phyloP scores from a whole-genome alignment of 1,140 invertebrate genomes.

The Hypothenemus hampei region DNA sequence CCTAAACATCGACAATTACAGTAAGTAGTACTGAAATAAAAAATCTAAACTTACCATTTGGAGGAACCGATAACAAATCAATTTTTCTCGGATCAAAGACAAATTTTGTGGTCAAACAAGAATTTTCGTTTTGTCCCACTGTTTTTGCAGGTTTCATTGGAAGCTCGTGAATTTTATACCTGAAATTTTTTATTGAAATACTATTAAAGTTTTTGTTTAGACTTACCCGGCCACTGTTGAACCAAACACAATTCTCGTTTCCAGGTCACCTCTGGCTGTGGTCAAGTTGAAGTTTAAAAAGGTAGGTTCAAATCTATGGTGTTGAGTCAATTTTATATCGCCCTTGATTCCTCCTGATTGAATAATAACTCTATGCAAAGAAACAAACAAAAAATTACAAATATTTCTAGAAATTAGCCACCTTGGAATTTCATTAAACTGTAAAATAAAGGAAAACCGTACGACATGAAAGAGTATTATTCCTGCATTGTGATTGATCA shows the following conservation, averaged over 20 bases:
- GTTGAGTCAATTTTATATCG: constrained; percentile 72
- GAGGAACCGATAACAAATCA: constrained; percentile 53
- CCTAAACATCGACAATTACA: constrained; percentile 46
- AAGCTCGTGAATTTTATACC: constrained; percentile 64
- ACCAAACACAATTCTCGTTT: constrained; percentile 59
- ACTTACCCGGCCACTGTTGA: constrained; percentile 52
- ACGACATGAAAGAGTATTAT: too few relatives aligned
- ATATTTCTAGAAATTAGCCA: too few relatives aligned
- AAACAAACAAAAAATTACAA: constrained; percentile 1
- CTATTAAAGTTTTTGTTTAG: too few relatives aligned
- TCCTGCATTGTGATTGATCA: too few relatives aligned
- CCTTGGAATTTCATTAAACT: too few relatives aligned
- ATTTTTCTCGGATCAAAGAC: constrained; percentile 66
- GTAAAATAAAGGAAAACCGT: too few relatives aligned
- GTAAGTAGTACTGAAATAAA: neutral
- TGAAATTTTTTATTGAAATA: neutral
- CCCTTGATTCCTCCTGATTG: constrained; percentile 78
- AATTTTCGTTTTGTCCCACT: constrained; percentile 44
- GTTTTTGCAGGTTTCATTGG: constrained; percentile 56
- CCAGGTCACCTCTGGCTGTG: constrained; percentile 56
- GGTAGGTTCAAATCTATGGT: constrained; percentile 79
- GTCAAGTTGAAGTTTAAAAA: constrained; percentile 70
- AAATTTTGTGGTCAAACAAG: constrained; percentile 61
- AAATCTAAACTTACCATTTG: constrained; percentile 51
- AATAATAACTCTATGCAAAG: constrained; percentile 60